phyloP scores from a whole-genome alignment of 2,888 invertebrate species.

The Stramonita haemastoma region DNA sequence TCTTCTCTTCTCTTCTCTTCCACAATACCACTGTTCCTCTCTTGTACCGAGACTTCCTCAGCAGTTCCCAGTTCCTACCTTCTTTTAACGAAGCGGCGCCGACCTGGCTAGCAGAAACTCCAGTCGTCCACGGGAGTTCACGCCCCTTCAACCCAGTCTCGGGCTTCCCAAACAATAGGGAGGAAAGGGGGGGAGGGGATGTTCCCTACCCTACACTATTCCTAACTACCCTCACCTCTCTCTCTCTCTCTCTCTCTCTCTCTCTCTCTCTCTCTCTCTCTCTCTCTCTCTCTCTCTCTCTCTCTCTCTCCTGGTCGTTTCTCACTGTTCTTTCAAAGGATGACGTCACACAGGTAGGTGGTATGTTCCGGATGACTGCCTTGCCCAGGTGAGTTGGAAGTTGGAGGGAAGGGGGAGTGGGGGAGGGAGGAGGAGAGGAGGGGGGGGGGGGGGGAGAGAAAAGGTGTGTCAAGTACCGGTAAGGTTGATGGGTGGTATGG shows the following conservation, averaged over 20 bases:
- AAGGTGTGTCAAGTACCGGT: no score
- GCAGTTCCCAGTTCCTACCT: no score
- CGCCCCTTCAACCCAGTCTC: constrained; percentile 11
- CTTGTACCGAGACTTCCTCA: neutral
- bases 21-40: neutral
- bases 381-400: neutral
- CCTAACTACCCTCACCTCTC: neutral
- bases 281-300: neutral
- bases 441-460: no score
- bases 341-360: constrained; percentile 24
- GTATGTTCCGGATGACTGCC: neutral
- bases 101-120: constrained; percentile 19
- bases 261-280: neutral
- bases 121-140: constrained; percentile 14
- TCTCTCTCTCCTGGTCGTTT: neutral
- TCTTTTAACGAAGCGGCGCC: neutral
- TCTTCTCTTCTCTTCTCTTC: neutral
- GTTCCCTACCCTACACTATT: neutral
- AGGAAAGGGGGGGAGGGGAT: neutral
- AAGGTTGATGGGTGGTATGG: no score
- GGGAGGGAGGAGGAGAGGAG: no score
- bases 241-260: neutral
- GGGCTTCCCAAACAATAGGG: constrained; percentile 16
- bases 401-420: no score
- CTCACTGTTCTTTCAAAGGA: neutral